Conservation (phyloP, 2,113 vertebrate genomes). For the Chloebia gouldiae region DNA sequence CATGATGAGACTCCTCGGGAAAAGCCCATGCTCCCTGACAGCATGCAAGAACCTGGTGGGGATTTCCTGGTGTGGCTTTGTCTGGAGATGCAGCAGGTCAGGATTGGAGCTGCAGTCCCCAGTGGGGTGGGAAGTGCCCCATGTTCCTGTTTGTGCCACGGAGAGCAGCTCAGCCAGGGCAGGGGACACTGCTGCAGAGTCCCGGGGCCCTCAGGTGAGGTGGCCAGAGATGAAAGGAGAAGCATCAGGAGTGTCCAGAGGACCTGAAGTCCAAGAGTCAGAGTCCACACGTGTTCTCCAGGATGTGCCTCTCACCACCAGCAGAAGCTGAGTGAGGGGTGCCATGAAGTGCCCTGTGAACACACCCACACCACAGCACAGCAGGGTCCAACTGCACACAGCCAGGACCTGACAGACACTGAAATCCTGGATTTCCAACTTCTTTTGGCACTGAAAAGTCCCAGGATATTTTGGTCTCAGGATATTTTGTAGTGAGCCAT, state of each 20-base stretch:
- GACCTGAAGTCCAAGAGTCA: background rate
- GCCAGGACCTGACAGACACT: background rate
- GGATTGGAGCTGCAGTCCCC: background rate
- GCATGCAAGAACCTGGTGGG: background rate
- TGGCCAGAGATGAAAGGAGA: background rate
- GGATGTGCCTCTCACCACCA: background rate
- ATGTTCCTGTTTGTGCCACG: fast-evolving
- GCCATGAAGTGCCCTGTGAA: background rate
- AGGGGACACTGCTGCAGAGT: background rate
- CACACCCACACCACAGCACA: fast-evolving
- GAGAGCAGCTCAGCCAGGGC: background rate
- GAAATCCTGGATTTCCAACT: background rate
- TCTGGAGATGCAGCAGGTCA: background rate
- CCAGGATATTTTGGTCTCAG: background rate
- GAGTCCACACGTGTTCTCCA: fast-evolving
- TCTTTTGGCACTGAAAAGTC: background rate
- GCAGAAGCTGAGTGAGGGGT: background rate
- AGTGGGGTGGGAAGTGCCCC: background rate
- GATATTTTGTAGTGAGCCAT: background rate
- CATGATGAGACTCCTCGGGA: background rate
- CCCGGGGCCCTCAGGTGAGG: background rate
- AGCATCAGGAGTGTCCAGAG: background rate
- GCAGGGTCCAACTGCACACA: background rate
- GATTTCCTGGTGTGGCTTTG: background rate
- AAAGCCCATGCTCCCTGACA: background rate